phyloP scores from a whole-genome alignment of 92 coral and sea anemone genomes.

The Phymanthus crucifer region DNA sequence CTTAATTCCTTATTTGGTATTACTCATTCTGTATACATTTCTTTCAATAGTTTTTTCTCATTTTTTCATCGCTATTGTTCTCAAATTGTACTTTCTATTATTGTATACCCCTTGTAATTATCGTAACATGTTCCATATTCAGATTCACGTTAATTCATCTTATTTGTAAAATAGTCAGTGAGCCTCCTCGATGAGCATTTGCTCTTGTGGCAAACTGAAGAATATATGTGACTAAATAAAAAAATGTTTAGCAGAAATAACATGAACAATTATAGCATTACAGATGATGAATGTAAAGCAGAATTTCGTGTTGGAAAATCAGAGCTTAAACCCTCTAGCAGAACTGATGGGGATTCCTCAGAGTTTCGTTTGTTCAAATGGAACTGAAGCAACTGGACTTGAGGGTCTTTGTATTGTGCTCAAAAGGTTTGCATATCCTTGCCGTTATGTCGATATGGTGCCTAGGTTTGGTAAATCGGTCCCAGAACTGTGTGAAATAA shows the following conservation, averaged over 20 bases:
- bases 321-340: constrained; percentile 22
- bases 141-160: too few relatives aligned
- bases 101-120: too few relatives aligned
- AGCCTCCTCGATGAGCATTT: too few relatives aligned
- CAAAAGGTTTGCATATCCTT: constrained; percentile 1
- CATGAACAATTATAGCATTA: background rate
- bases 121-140: too few relatives aligned
- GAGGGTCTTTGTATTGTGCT: constrained; percentile 22
- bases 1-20: too few relatives aligned
- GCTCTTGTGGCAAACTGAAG: too few relatives aligned
- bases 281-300: constrained; percentile 15
- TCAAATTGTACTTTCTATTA: too few relatives aligned
- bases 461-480: constrained; percentile 25
- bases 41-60: too few relatives aligned
- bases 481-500: constrained; percentile 25
- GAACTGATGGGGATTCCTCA: constrained; percentile 24
- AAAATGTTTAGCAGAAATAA: constrained; percentile 14
- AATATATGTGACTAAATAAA: too few relatives aligned
- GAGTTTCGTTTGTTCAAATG: constrained; percentile 5
- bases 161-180: too few relatives aligned
- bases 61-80: too few relatives aligned
- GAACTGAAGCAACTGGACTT: constrained; percentile 14
- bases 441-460: constrained; percentile 9
- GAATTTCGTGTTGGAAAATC: constrained; percentile 16
- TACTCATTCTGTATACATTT: too few relatives aligned